These are phyloP conservation scores for Melozone crissalis DNA, from an alignment of 2,113 vertebrate species.

Conservation along the genomic window DNA sequence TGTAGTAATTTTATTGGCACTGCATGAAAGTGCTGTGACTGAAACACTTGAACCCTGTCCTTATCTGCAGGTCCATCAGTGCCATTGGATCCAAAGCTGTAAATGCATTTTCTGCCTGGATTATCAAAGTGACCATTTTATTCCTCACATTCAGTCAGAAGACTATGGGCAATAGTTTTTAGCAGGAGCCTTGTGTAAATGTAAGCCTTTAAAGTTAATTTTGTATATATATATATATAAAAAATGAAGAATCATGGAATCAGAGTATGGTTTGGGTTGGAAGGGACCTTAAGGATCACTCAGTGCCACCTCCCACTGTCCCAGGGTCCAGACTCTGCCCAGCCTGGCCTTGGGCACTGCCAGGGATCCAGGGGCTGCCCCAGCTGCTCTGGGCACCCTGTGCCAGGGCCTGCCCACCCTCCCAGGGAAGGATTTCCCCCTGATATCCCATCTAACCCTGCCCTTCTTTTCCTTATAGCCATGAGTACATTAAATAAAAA, in stretches of 20 bases:
- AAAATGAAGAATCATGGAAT: background rate
- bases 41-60: background rate
- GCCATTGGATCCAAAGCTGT: background rate
- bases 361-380: background rate
- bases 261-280: background rate
- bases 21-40: background rate
- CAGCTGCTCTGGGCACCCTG: background rate
- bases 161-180: accelerated
- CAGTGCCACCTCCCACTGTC: background rate
- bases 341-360: accelerated
- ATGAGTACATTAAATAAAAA: background rate
- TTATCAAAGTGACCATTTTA: background rate
- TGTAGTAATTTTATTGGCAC: background rate
- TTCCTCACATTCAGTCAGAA: background rate
- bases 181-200: background rate
- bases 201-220: background rate
- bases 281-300: background rate
- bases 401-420: background rate
- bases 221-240: background rate
- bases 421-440: background rate
- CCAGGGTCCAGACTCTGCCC: accelerated
- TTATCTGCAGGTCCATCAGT: background rate
- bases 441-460: background rate
- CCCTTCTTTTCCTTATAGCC: background rate
- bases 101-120: background rate